Evolutionary conservation across 2,888 invertebrate genomes (phyloP), one percentile per base, ranked within the genome.

Genomic region (Omphaloscelis lunosa): DNA sequence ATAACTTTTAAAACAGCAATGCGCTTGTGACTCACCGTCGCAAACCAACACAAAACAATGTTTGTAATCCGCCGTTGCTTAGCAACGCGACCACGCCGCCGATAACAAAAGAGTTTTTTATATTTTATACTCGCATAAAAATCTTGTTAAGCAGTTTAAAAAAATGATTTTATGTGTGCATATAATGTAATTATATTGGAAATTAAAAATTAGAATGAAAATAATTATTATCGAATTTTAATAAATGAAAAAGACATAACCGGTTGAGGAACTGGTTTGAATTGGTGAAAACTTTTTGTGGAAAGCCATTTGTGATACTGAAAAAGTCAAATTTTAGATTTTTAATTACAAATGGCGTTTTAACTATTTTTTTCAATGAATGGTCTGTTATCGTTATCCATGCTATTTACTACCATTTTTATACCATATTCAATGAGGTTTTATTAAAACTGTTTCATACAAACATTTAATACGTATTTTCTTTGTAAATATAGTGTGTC

Each of bases 21-120:
- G 51, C 53, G 17, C 23, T 56, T 63, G 39, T 84, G 85, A 80
- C 69, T 79, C 80, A 88, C 23, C 39, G 51, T 12, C 51, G 71
- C 61, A 41, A 75, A 53, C 48, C 17, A 68, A 45, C 67, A 85
- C 59, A 85, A 82, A 17, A 9, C 9, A 56, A 84, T 90, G 89
- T 86, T 89, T 87, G 88, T 78, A 74, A 58, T 75, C 29, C 34
- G 17, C 48, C 79, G 94, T 94, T 93, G 94, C 95, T 86, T 87
- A 86, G 95, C 93, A 93, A 94, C 94, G 62, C 0, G 17, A 2
- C 2, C 1, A 53, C 41, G 39, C 4, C 4, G 34, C 4, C 34
- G 34, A 20, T 34, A n/a, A 41, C 23, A 48, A 58, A 65, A 41
- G 17, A 67, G 61, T n/a, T 67, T 61, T 41, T 1, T 41, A 8